Evolutionary conservation across 2,113 vertebrate genomes (phyloP).

Genomic region (Gnathonemus longibarbis): DNA sequence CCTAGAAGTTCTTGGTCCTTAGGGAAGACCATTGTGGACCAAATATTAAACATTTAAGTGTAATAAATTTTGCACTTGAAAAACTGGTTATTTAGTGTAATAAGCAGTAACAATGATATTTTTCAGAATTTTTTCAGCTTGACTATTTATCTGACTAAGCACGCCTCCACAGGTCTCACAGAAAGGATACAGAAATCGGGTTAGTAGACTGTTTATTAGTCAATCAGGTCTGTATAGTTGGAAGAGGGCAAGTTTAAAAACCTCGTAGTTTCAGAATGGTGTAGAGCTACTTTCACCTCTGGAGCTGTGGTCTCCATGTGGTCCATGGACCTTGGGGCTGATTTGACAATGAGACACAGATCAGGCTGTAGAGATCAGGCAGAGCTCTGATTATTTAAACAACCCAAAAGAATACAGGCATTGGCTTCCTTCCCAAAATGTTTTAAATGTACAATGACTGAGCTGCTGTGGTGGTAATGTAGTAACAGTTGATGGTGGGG

Average conservation of each 20-base stretch:
- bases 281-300: not conserved
- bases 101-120: no score
- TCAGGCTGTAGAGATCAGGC: not conserved
- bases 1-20: no score
- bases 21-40: no score
- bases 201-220: no score
- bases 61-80: no score
- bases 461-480: not conserved
- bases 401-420: not conserved
- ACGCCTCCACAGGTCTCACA: no score
- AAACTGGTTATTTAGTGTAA: no score
- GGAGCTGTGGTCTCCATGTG: not conserved
- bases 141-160: no score
- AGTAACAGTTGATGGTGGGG: not conserved
- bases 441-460: not conserved
- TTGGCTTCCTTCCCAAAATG: not conserved
- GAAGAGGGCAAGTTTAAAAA: not conserved
- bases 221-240: no score
- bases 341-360: not conserved
- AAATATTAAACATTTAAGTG: no score
- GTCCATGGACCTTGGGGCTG: not conserved
- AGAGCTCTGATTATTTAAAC: not conserved
- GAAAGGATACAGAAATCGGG: no score
- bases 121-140: no score
- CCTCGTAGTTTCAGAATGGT: not conserved